Evolutionary conservation across 2,888 invertebrate genomes (phyloP), one percentile per base, ranked within the genome.

Genomic region (Chalcosyrphus nemorum): DNA sequence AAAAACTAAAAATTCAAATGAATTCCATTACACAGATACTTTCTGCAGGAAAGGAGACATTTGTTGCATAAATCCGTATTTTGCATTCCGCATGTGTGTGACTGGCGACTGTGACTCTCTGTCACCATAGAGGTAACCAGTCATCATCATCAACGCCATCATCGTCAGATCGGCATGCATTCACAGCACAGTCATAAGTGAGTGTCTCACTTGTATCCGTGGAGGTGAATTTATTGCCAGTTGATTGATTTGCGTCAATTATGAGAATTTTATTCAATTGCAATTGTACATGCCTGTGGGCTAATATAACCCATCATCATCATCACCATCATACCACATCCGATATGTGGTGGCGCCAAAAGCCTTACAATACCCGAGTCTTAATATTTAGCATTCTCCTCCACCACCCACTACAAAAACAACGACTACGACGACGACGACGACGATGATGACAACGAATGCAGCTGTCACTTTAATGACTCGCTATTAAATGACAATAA

Each of bases 171-270:
- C 66, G 47, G 52, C 54, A 75, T 68, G 43, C 65, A 32, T 17
- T 7, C 56, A 5, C 43, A 4, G 54, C 24, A 7, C 17, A 68
- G 59, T 77, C 76, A 70, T 35, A 52, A 76, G 29, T 68, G 50
- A 57, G 29, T 66, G 32, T 71, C 15, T 59, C 43, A 41, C 13
- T 47, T 41, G 24, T 50, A 54, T 66, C 47, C 29, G 50, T 32
- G 63, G 57, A 66, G 61, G 65, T 72, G 72, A 54, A 74, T 43
- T 70, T 57, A 65, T 59, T 80, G 74, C 24, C 54, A 70, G 65
- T 80, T 84, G 84, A 84, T 84, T 84, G 84, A 84, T 84, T 80
- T 80, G 84, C 84, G 84, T 84, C 84, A 84, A 84, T 84, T 84
- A 84, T 80, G 84, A 80, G 27, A 57, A 57, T 84, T 84, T 84